These are phyloP conservation scores for Atherinomorus stipes DNA, from an alignment of 2,113 vertebrate genomes.

Conservation along the genomic window DNA sequence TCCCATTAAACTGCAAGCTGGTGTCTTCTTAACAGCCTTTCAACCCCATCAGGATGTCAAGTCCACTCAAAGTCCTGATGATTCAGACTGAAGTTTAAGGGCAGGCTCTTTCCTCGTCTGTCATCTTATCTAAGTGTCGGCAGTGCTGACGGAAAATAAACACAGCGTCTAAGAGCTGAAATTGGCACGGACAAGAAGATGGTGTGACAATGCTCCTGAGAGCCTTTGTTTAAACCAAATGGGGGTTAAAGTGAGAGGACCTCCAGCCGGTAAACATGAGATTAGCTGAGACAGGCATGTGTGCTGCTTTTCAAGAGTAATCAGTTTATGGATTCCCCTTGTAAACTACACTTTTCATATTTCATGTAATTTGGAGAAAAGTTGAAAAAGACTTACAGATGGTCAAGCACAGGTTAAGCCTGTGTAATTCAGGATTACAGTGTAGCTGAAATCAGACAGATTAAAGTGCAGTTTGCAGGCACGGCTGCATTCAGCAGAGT, in stretches of 20 bases:
- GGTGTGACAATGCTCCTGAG: not conserved
- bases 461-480: not conserved
- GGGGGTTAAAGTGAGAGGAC: not conserved
- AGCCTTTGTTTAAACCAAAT: not conserved
- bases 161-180: not conserved
- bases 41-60: slow-evolving; percentile 8
- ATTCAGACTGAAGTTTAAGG: slow-evolving; percentile 15
- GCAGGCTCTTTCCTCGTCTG: slow-evolving; percentile 13
- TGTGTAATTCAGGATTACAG: too few species aligned
- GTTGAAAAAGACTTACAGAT: too few species aligned
- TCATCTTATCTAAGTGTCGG: not conserved
- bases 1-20: not conserved
- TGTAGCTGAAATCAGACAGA: not conserved
- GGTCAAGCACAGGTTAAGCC: too few species aligned
- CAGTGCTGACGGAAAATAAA: slow-evolving; percentile 5
- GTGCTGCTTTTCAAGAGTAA: not conserved
- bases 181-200: not conserved
- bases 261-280: not conserved
- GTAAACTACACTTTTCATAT: not conserved
- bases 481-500: not conserved
- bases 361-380: not conserved
- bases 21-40: slow-evolving; percentile 17
- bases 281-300: not conserved
- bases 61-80: slow-evolving; percentile 12
- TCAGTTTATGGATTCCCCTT: not conserved